Conservation (phyloP, 2,888 invertebrate genomes). For the Eudemis profundana region DNA sequence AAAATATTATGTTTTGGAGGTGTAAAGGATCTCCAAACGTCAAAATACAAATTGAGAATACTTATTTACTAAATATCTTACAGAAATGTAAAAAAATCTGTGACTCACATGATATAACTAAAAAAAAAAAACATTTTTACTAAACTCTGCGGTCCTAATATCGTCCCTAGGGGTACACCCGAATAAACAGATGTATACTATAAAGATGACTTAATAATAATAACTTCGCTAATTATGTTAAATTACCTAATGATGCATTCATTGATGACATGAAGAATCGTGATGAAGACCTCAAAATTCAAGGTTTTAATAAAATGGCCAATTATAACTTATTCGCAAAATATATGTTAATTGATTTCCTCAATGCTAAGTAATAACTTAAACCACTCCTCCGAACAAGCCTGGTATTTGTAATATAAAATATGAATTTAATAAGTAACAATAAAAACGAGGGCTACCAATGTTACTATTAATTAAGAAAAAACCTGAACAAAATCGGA, state of each 20-base stretch:
- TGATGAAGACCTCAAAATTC: background rate
- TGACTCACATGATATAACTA: no score
- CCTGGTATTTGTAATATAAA: background rate
- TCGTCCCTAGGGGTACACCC: no score
- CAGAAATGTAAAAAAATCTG: no score
- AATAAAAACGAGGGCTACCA: conserved; percentile 3
- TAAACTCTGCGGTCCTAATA: no score
- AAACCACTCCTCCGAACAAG: background rate
- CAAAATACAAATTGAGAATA: no score
- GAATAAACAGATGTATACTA: no score
- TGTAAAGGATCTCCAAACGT: no score
- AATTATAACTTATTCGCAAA: background rate
- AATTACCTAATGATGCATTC: background rate
- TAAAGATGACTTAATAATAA: background rate
- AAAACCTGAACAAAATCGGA: conserved; percentile 1
- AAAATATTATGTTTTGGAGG: no score
- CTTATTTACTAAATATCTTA: no score
- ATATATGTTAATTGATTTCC: background rate
- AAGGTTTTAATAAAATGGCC: conserved; percentile 2
- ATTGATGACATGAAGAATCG: background rate
- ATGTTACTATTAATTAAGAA: conserved; percentile 14
- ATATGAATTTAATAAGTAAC: background rate
- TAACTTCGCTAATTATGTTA: background rate
- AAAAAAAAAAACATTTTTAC: no score
- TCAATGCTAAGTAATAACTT: background rate